Evolutionary conservation across 92 coral and sea anemone species (phyloP).

Genomic region (Palythoa caribaeorum): DNA sequence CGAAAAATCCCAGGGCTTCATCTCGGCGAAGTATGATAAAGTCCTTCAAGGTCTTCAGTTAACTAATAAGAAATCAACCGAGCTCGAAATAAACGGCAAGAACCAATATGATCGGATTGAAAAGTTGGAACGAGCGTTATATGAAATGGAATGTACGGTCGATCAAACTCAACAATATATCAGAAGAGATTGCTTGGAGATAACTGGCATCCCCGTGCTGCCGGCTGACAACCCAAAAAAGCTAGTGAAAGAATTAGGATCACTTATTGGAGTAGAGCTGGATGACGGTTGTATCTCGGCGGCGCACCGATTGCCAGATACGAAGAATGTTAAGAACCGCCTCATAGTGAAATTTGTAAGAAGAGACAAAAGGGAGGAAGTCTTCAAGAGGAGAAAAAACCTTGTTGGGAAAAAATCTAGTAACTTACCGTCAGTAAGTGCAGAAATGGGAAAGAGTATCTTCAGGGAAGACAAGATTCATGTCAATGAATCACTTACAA

Average conservation of each 20-base stretch:
- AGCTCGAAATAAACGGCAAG: not conserved
- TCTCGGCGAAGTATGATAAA: conserved; percentile 17
- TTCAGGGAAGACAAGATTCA: conserved; percentile 2
- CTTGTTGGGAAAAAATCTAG: conserved; percentile 3
- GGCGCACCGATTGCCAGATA: conserved; percentile 11
- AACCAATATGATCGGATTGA: not conserved
- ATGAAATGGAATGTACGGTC: not conserved
- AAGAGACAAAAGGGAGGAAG: not conserved
- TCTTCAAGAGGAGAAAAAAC: conserved; percentile 8
- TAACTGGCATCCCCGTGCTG: conserved; percentile 9
- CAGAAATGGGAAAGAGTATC: conserved; percentile 1
- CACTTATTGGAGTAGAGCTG: not conserved
- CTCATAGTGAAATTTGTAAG: conserved; percentile 3
- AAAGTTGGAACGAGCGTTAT: not conserved
- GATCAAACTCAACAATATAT: not conserved
- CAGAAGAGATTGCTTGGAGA: conserved; percentile 1
- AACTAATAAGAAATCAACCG: not conserved
- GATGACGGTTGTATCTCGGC: not conserved
- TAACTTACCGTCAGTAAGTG: not conserved
- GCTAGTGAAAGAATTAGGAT: not conserved
- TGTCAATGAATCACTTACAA: conserved; percentile 31
- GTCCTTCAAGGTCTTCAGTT: conserved; percentile 1
- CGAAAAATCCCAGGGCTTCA: conserved; percentile 36
- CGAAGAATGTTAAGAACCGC: conserved; percentile 15
- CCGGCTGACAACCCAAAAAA: conserved; percentile 10